Evolutionary conservation across 1,140 invertebrate species (phyloP).

Genomic region (Caenorhabditis inopinata): DNA sequence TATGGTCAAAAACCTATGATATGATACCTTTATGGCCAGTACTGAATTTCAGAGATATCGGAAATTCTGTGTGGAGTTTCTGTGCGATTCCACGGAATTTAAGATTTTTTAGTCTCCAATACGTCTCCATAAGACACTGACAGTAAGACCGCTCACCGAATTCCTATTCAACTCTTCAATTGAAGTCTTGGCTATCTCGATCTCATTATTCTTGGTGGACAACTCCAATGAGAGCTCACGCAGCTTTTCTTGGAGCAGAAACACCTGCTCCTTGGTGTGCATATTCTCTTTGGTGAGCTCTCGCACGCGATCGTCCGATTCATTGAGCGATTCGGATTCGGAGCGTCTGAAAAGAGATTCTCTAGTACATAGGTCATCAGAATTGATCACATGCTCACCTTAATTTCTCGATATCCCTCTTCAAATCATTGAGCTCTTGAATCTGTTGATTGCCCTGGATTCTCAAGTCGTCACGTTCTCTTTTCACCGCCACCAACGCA

Average conservation of each 20-base stretch:
- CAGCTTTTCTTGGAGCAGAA: conserved; percentile 48
- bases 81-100: no score
- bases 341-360: conserved; percentile 37
- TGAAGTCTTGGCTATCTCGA: conserved; percentile 35
- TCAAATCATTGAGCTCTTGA: conserved; percentile 45
- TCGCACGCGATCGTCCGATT: conserved; percentile 46
- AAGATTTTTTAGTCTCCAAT: no score
- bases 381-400: no score
- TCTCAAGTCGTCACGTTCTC: conserved; percentile 46
- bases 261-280: conserved; percentile 48
- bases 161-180: conserved; percentile 47
- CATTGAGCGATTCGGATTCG: conserved; percentile 44
- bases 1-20: no score
- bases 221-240: conserved; percentile 47
- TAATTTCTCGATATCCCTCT: conserved; percentile 49
- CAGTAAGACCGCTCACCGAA: no score
- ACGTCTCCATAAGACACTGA: no score
- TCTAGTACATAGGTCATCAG: no score
- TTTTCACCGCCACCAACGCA: conserved; percentile 42
- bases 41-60: no score
- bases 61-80: no score
- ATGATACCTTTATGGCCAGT: no score
- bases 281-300: conserved; percentile 47
- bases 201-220: conserved; percentile 41
- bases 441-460: conserved; percentile 47